These are phyloP conservation scores for Idaea biselata DNA, from an alignment of 2,888 invertebrate species.

Conservation along the genomic window DNA sequence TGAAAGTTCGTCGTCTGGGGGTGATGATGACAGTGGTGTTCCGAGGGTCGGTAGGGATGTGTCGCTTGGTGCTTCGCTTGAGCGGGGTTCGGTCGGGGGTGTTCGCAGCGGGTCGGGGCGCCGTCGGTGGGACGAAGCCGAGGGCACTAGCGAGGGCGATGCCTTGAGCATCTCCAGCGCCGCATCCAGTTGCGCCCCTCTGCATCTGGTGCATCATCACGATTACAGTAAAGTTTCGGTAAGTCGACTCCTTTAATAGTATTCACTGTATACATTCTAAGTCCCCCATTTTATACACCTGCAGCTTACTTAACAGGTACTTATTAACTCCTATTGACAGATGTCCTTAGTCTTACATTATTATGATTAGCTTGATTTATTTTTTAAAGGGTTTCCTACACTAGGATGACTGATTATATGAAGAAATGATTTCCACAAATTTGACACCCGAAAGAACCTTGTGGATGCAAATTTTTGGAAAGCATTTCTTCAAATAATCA, in stretches of 20 bases:
- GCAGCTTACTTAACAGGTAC: conserved; percentile 5
- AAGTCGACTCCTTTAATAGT: conserved; percentile 35
- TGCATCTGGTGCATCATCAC: conserved; percentile 67
- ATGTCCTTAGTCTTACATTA: too few species aligned
- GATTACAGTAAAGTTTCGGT: conserved; percentile 76
- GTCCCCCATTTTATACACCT: conserved; percentile 7
- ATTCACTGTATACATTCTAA: background rate
- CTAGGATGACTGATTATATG: too few species aligned
- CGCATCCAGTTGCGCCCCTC: conserved; percentile 71
- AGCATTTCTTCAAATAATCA: too few species aligned
- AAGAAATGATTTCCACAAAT: too few species aligned
- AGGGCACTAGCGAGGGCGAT: conserved; percentile 71
- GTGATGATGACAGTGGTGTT: conserved; percentile 67
- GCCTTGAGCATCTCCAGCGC: conserved; percentile 74
- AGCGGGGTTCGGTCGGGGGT: conserved; percentile 71
- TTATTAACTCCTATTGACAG: too few species aligned
- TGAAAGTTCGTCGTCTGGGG: conserved; percentile 64
- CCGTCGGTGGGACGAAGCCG: conserved; percentile 72
- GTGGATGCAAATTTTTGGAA: too few species aligned
- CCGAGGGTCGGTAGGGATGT: conserved; percentile 56
- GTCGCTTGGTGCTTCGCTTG: conserved; percentile 77
- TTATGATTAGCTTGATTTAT: too few species aligned
- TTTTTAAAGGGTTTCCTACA: too few species aligned
- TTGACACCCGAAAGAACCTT: too few species aligned
- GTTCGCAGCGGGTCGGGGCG: conserved; percentile 79